Evolutionary conservation across 2,113 vertebrate genomes (phyloP), one percentile per base, ranked within the genome.

Genomic region (Pygoscelis adeliae): DNA sequence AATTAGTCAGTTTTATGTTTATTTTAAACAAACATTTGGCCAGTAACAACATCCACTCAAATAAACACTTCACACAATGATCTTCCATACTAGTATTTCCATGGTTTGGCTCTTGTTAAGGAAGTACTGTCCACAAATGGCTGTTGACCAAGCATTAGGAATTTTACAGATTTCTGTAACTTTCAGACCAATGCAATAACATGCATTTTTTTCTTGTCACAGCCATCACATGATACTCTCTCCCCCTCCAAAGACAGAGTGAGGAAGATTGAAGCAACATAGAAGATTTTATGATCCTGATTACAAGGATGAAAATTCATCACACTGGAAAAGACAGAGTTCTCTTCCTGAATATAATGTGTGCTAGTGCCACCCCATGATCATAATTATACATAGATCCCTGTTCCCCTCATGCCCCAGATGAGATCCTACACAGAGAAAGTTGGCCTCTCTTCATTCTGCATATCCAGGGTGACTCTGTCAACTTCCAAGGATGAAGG

Each of bases 11-110:
- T 65, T 93, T 79, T n/a, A 9, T 67, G 67, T 34, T 92, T 90
- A 25, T 62, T 87, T 87, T 50, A 90, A 97, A 85, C 25, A 91
- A 90, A 73, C 58, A 71, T 55, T 76, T 76, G 56, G 52, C 53
- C 71, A 79, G 42, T 34, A 93, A 83, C 59, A 82, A 61, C 53
- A 78, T 94, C 86, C 84, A 50, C 81, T 82, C 76, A 87, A 90
- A 89, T 59, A 95, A 96, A 83, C 83, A 62, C 49, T 61, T 70
- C 58, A 69, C n/a, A 89, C 42, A 91, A 42, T 52, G 29, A 85
- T 38, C 81, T 77, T 36, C 50, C 78, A 61, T 8, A 47, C 44
- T 10, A 42, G 53, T 20, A 30, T 9, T 72, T 29, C 56, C 52
- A 53, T 6, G 27, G 15, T 42, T 66, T 83, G 47, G n/a, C 20